Evolutionary conservation across 2,113 vertebrate species (phyloP).

Genomic region (Antigone vipio): DNA sequence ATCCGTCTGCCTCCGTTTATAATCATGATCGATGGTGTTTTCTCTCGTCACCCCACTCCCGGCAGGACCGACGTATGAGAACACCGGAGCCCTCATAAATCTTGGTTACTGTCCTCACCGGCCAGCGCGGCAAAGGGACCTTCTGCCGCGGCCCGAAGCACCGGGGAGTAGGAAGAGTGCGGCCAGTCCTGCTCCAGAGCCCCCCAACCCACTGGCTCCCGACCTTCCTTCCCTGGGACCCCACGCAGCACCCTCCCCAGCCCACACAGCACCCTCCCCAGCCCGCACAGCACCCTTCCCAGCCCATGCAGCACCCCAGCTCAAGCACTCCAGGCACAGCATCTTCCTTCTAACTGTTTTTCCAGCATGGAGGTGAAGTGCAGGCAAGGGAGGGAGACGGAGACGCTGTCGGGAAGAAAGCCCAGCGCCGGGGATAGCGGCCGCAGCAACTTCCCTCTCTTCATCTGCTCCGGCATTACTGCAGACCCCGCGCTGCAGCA

Average conservation of each 20-base stretch:
- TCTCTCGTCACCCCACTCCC: not conserved
- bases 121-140: not conserved
- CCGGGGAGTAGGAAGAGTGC: not conserved
- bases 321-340: not conserved
- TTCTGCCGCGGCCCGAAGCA: not conserved
- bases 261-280: not conserved
- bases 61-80: not conserved
- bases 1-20: not conserved
- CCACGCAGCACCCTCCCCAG: not conserved
- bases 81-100: not conserved
- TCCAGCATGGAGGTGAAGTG: not conserved
- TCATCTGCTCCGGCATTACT: not conserved
- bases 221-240: not conserved
- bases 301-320: not conserved
- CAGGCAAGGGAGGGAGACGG: not conserved
- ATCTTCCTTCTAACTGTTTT: not conserved
- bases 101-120: not conserved
- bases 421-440: rapidly evolving
- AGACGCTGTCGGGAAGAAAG: not conserved
- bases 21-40: not conserved
- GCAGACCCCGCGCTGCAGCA: not conserved
- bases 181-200: not conserved
- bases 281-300: no score
- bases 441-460: not conserved
- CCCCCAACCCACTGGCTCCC: not conserved